Evolutionary conservation across 2,113 vertebrate genomes (phyloP).

Genomic region (Prolemur simus): DNA sequence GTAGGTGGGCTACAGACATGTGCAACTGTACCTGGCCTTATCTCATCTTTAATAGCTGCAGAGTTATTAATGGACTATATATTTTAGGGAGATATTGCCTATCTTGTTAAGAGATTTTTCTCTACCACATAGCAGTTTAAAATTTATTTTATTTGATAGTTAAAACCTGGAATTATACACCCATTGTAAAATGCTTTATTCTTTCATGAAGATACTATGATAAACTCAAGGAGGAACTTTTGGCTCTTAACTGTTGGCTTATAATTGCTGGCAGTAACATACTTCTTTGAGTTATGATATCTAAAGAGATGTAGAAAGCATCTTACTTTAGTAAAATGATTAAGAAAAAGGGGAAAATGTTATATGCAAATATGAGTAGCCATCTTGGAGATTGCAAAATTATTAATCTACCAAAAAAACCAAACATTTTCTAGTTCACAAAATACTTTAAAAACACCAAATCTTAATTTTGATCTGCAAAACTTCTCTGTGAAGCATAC

Average conservation of each 20-base stretch:
- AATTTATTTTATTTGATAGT: background rate
- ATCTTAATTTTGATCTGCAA: background rate
- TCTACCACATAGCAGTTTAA: background rate
- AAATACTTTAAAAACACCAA: background rate
- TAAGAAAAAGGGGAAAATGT: background rate
- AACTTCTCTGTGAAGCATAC: background rate
- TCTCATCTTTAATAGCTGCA: background rate
- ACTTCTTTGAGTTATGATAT: background rate
- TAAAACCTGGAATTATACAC: constrained; percentile 3
- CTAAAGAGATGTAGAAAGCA: background rate
- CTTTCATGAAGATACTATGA: background rate
- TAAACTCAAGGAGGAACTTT: constrained; percentile 4
- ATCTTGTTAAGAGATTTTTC: background rate
- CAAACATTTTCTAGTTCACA: background rate
- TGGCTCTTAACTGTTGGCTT: background rate
- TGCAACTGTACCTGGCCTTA: background rate
- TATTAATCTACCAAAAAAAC: background rate
- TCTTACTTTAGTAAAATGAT: background rate
- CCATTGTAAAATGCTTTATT: background rate
- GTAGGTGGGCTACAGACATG: background rate
- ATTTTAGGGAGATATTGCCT: background rate
- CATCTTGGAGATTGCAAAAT: background rate
- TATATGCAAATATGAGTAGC: background rate
- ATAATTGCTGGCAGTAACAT: background rate
- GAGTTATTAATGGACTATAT: background rate